These are phyloP conservation scores for Anas bahamensis DNA, from an alignment of 2,797 vertebrate species.

Conservation along the genomic window DNA sequence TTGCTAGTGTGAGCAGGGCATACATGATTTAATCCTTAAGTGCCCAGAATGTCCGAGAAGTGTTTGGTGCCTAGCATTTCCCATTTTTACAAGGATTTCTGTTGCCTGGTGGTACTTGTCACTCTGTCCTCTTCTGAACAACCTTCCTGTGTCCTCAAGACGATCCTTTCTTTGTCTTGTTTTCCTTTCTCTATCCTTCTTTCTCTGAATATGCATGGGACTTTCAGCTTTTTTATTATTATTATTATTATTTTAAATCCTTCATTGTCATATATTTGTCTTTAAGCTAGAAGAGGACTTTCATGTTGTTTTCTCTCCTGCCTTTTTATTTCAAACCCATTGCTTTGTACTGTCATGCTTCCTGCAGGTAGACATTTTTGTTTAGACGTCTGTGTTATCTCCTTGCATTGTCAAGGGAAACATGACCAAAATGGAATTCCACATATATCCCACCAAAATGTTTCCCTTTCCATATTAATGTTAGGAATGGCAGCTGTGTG, in stretches of 20 bases:
- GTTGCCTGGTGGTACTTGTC: neutral
- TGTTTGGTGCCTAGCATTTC: neutral
- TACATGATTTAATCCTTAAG: neutral
- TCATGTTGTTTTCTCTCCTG: neutral
- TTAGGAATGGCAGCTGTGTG: neutral
- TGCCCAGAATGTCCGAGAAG: neutral
- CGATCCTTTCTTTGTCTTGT: neutral
- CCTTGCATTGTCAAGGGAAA: neutral
- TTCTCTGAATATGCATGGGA: neutral
- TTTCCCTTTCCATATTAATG: neutral
- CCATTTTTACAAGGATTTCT: neutral
- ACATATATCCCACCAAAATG: neutral
- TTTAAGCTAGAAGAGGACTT: neutral
- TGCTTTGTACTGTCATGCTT: neutral
- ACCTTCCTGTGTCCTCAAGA: neutral
- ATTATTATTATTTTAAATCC: too few species aligned
- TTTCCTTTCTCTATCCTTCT: neutral
- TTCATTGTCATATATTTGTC: neutral
- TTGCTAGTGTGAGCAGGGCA: neutral
- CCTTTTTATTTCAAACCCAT: neutral
- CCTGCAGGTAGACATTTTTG: neutral
- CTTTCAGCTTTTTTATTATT: neutral
- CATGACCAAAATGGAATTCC: neutral
- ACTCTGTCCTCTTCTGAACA: neutral
- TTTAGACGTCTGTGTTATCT: neutral